These are phyloP conservation scores for Orgyia antiqua DNA, from an alignment of 2,888 invertebrate genomes.

Conservation along the genomic window DNA sequence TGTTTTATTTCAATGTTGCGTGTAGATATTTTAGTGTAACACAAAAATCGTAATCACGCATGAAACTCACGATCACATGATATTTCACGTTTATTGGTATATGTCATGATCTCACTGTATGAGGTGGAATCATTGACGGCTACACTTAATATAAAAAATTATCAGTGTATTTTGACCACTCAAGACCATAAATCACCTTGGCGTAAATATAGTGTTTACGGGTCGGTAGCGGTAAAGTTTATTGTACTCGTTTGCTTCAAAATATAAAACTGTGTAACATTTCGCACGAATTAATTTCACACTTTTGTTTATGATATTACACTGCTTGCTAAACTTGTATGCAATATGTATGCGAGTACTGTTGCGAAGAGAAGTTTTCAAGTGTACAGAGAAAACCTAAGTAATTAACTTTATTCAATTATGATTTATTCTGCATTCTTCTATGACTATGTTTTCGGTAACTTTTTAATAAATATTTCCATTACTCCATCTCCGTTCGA, in stretches of 20 bases:
- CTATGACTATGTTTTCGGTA: too few relatives aligned
- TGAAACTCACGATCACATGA: conserved; percentile 57
- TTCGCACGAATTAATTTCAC: too few relatives aligned
- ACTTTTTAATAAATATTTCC: too few relatives aligned
- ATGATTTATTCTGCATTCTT: too few relatives aligned
- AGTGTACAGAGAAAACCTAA: too few relatives aligned
- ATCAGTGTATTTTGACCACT: conserved; percentile 59
- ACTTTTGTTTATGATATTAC: too few relatives aligned
- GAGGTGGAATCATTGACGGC: conserved; percentile 60
- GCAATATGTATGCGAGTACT: too few relatives aligned
- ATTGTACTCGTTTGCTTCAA: conserved; percentile 17
- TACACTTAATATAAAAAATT: conserved; percentile 59
- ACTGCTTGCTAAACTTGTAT: too few relatives aligned
- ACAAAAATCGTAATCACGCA: conserved; percentile 52
- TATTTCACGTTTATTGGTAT: conserved; percentile 71
- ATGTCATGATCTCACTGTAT: conserved; percentile 71
- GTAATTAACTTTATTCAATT: too few relatives aligned
- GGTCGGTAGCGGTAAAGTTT: conserved; percentile 43
- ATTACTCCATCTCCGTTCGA: too few relatives aligned
- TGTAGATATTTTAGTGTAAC: conserved; percentile 54
- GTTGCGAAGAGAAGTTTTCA: too few relatives aligned
- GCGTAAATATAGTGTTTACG: conserved; percentile 42
- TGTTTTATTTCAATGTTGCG: too few relatives aligned
- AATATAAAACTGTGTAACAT: conserved; percentile 24
- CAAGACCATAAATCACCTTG: conserved; percentile 42